phyloP scores from a whole-genome alignment of 2,888 invertebrate species.

The Cephus pulcher region DNA sequence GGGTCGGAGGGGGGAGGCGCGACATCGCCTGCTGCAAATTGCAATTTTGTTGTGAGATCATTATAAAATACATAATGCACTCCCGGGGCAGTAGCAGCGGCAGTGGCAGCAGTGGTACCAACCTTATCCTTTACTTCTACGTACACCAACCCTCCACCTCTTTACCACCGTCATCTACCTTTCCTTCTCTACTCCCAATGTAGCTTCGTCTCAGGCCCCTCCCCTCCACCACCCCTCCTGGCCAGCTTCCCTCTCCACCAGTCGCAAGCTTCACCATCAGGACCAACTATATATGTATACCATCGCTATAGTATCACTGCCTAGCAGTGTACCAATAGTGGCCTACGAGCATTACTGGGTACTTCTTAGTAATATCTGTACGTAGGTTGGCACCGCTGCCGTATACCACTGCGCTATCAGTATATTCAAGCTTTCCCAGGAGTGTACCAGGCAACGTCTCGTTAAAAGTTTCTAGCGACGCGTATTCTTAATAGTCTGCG shows the following conservation, averaged over 20 bases:
- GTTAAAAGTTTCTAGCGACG: constrained; percentile 67
- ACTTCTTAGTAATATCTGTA: not conserved
- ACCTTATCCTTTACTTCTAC: not conserved
- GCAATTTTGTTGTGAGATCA: constrained; percentile 64
- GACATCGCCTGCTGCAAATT: constrained; percentile 60
- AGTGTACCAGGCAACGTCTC: constrained; percentile 52
- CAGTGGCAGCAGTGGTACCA: constrained; percentile 18
- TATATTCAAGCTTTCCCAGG: not conserved
- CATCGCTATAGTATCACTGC: not conserved
- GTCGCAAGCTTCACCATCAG: not conserved
- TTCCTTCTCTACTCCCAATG: constrained; percentile 29
- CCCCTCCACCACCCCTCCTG: constrained; percentile 10
- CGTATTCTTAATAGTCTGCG: constrained; percentile 67
- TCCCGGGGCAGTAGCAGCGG: constrained; percentile 27
- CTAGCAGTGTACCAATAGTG: not conserved
- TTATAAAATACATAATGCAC: constrained; percentile 65
- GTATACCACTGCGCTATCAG: not conserved
- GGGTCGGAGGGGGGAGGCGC: constrained; percentile 5
- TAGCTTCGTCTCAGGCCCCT: constrained; percentile 27
- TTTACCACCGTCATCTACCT: constrained; percentile 27
- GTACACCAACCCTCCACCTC: constrained; percentile 36
- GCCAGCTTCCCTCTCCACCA: not conserved
- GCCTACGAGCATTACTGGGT: not conserved
- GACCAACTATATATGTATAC: not conserved
- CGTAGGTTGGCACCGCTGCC: not conserved